Evolutionary conservation across 2,113 vertebrate genomes (phyloP).

Genomic region (Heterocephalus glaber): DNA sequence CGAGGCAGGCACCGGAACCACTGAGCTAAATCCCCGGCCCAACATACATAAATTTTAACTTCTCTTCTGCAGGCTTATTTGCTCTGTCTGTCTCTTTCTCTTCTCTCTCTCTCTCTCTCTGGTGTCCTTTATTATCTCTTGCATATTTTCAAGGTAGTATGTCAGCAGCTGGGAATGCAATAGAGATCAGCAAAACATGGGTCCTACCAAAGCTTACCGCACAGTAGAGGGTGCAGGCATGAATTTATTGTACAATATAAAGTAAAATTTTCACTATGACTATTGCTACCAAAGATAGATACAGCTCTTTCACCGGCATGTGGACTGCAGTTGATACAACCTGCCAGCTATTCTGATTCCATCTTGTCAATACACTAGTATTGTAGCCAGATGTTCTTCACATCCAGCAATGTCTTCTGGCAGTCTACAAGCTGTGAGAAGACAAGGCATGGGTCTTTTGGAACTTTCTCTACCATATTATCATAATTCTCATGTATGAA

Average conservation of each 20-base stretch:
- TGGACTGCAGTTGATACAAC: neutral
- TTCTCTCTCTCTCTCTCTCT: neutral
- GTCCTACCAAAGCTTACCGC: neutral
- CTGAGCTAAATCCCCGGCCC: too few species aligned
- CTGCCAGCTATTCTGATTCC: neutral
- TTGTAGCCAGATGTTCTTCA: neutral
- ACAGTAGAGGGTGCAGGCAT: neutral
- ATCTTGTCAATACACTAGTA: neutral
- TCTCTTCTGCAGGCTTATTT: neutral
- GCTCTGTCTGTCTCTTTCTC: neutral
- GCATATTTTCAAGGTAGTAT: neutral
- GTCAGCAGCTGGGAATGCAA: too few species aligned
- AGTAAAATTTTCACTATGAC: neutral
- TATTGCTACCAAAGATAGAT: neutral
- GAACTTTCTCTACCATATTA: too few species aligned
- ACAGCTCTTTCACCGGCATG: neutral
- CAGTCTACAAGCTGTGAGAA: neutral
- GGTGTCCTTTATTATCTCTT: neutral
- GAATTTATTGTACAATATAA: neutral
- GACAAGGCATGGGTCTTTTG: neutral
- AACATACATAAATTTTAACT: neutral
- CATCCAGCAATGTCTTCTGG: too few species aligned
- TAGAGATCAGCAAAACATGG: neutral
- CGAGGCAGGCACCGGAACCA: too few species aligned
- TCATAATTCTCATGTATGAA: neutral